Percentiles rank a stretch among this genome's conserved stretches.
Evolutionary conservation across 2,888 invertebrate species (phyloP).

Genomic region (Agriotes lineatus): DNA sequence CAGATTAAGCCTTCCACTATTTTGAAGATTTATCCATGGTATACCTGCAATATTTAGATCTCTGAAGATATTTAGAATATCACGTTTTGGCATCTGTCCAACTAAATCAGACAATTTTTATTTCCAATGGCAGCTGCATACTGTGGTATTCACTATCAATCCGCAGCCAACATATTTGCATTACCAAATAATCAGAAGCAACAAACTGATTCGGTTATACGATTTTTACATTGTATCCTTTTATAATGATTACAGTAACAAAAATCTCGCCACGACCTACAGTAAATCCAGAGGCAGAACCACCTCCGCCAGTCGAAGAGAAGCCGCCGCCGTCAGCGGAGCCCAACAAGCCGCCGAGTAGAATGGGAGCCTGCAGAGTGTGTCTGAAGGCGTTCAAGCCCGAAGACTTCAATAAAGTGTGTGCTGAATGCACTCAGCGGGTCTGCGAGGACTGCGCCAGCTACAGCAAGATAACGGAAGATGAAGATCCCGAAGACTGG

Average conservation of each 20-base stretch:
- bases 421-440: slow-evolving; percentile 90
- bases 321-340: slow-evolving; percentile 65
- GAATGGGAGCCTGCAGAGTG: slow-evolving; percentile 84
- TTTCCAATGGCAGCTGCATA: too few species aligned
- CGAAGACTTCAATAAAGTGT: slow-evolving; percentile 88
- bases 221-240: background rate
- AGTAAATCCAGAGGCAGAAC: slow-evolving; percentile 67
- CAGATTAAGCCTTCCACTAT: too few species aligned
- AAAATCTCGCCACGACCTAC: slow-evolving; percentile 79
- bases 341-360: slow-evolving; percentile 77
- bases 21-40: too few species aligned
- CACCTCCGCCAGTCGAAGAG: slow-evolving; percentile 65
- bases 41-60: too few species aligned
- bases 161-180: too few species aligned
- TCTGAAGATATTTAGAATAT: too few species aligned
- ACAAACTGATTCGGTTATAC: too few species aligned
- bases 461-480: slow-evolving; percentile 82
- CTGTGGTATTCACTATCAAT: too few species aligned
- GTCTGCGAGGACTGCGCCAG: slow-evolving; percentile 95
- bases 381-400: slow-evolving; percentile 91
- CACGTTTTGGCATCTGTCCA: too few species aligned
- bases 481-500: slow-evolving; percentile 89
- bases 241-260: slow-evolving; percentile 69
- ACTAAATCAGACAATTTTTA: too few species aligned
- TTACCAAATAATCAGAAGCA: too few species aligned